phyloP scores from a whole-genome alignment of 2,888 invertebrate genomes.

The Stenodema calcarata region DNA sequence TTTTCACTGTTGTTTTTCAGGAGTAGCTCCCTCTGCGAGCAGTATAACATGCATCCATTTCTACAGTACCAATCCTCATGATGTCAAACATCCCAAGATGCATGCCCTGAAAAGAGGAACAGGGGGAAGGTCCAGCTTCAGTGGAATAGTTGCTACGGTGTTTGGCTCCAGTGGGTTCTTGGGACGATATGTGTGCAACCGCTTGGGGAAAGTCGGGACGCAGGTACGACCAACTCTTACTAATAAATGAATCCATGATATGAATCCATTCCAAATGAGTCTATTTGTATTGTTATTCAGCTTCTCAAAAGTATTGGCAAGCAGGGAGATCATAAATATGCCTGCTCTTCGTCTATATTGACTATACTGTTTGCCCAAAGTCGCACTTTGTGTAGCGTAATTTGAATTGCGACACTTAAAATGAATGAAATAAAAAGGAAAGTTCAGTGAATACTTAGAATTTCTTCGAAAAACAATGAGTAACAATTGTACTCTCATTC shows the following conservation, averaged over 20 bases:
- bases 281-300: too few species aligned
- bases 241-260: background rate
- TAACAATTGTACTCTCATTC: too few species aligned
- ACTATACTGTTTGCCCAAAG: too few species aligned
- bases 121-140: conserved; percentile 94
- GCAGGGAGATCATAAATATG: too few species aligned
- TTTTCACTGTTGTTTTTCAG: background rate
- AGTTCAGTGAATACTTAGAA: too few species aligned
- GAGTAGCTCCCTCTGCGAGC: background rate
- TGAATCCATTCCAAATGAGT: too few species aligned
- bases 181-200: conserved; percentile 86
- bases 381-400: too few species aligned
- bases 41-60: conserved; percentile 6
- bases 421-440: too few species aligned
- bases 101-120: conserved; percentile 79
- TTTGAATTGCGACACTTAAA: too few species aligned
- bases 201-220: conserved; percentile 84
- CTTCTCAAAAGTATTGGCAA: too few species aligned
- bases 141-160: conserved; percentile 96
- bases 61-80: conserved; percentile 59
- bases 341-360: too few species aligned
- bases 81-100: conserved; percentile 57
- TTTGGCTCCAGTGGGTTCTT: conserved; percentile 92
- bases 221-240: conserved; percentile 66
- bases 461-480: too few species aligned